Evolutionary conservation across 2,113 vertebrate species (phyloP), one percentile per base, ranked within the genome.

Genomic region (Elgaria multicarinata): DNA sequence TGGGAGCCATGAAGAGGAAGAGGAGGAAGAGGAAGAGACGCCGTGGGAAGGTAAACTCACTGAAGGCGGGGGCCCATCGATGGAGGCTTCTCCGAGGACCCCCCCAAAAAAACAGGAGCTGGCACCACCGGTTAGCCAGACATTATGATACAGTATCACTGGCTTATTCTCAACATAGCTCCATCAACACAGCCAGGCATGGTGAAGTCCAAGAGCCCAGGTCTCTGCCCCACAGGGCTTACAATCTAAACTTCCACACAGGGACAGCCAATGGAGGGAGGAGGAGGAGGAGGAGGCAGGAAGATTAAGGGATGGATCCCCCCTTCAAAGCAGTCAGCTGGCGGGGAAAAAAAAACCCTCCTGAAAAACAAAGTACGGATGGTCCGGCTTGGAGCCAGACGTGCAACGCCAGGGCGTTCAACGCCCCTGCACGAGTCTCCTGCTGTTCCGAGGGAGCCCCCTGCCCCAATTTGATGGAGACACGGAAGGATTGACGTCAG

Each of bases 401-500:
- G 33, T 33, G 39, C 58, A 50, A 31, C 31, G 50, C 36, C 39
- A 67, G n/a, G 26, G 66, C 75, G 79, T 36, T 77, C 50, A 76
- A 24, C 92, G 89, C 91, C 62, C 74, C 53, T 42, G 67, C 69
- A 53, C 39, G 20, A 64, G 71, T 72, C 24, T 83, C 89, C 42
- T 67, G 90, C 24, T 79, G 94, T 87, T 44, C 95, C 78, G 93
- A 89, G 80, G 87, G 80, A 83, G 81, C 96, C 95, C 91, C 92
- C 91, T 78, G 55, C 8, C 39, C 20, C 69, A 89, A 66, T 82
- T 83, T 95, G 94, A 92, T 92, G 44, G 83, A 92, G 83, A 93
- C 28, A 46, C 90, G 39, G 79, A 96, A 88, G 92, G 90, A 91
- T 88, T 95, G 95, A 95, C 87, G 78, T 95, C 96, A 94, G 93